Base-by-base conservation (phyloP, 2,113 vertebrate genomes). In the Erythrocercus mccallii region DNA sequence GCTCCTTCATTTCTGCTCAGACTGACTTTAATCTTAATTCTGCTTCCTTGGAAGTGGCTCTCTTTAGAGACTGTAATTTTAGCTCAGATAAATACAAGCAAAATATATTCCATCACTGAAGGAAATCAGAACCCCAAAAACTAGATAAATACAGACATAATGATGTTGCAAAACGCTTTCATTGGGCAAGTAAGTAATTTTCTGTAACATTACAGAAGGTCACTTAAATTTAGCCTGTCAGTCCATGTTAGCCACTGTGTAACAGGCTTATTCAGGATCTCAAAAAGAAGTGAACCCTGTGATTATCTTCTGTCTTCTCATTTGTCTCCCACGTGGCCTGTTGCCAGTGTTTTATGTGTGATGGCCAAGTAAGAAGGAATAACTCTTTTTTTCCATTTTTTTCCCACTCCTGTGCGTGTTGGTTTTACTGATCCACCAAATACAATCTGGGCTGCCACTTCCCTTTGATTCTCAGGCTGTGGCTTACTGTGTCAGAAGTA, bases 11-110 rank as follows among this genome's bases (percentile, higher is more conserved):
- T 95, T 81, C 47, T 88, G 4, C 37, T 89, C 65, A 76, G 51
- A 15, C 25, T 86, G 56, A 79, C 95, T 95, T 95, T 92, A 91
- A 79, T 95, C 88, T 95, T 81, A 86, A 81, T 60, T 92, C 51
- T 61, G 28, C 70, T 92, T 76, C 28, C 37, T 89, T 95, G 86
- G n/a, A 92, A 69, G 65, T 64, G 61, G 8, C 23, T 76, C 60
- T 86, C 77, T 85, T 81, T 64, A 81, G 77, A 92, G 77, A 78
- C 77, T 68, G 16, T 58, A 38, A 66, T 84, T 94, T 71, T 57
- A 84, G 51, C 64, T 88, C 51, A 18, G 25, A 33, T 74, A 71
- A 79, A 48, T 68, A 76, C 79, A 81, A 89, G 65, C 25, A 68
- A 87, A 90, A 81, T 74, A 27, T 37, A 71, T 95, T 92, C 64